Evolutionary conservation across 2,113 vertebrate species (phyloP).

Genomic region (Numida meleagris): DNA sequence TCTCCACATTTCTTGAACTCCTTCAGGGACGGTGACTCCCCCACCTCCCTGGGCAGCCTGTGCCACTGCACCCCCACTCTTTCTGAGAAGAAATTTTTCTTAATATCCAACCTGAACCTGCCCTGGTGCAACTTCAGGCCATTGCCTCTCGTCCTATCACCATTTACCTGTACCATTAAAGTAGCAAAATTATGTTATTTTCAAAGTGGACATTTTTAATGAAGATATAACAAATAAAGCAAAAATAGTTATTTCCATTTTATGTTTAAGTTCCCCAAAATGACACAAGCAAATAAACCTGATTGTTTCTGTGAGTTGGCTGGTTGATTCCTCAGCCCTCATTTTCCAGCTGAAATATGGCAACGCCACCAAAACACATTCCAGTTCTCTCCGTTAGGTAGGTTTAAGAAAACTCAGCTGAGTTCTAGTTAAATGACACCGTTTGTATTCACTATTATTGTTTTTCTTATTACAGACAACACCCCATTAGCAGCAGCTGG

Average conservation of each 20-base stretch:
- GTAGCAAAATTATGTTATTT: not conserved
- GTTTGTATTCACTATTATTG: not conserved
- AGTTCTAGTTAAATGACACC: not conserved
- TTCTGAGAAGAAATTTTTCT: too few species aligned
- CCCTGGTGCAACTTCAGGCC: too few species aligned
- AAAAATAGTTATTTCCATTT: not conserved
- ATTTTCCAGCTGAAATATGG: not conserved
- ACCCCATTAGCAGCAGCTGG: not conserved
- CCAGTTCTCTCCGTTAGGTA: not conserved
- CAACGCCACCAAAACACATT: not conserved
- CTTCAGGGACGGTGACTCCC: too few species aligned
- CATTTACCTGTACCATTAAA: not conserved
- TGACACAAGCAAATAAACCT: not conserved
- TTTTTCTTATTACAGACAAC: fast-evolving
- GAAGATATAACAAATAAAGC: not conserved
- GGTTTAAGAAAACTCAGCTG: not conserved
- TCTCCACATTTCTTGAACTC: too few species aligned
- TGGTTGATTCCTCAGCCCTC: not conserved
- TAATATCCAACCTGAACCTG: too few species aligned
- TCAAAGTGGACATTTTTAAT: not conserved
- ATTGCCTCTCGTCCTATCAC: too few species aligned
- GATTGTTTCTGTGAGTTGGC: not conserved
- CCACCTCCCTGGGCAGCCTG: too few species aligned
- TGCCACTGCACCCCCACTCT: too few species aligned
- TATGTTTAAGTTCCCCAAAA: not conserved